Evolutionary conservation across 2,113 vertebrate genomes (phyloP).

Genomic region (Paratilapia polleni): DNA sequence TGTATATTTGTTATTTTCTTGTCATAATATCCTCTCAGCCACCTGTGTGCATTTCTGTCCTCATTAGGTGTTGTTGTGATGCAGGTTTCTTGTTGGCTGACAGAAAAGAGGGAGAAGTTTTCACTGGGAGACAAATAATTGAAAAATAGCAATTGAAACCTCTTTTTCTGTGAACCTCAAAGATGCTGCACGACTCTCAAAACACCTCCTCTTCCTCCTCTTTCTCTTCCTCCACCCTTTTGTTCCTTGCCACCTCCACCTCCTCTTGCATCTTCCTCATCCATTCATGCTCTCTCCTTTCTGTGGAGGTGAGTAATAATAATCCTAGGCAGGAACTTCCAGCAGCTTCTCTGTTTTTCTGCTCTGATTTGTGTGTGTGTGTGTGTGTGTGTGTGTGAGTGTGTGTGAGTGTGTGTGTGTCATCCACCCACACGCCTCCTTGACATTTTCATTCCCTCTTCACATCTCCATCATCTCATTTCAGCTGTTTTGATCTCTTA

Average conservation of each 20-base stretch:
- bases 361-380: constrained; percentile 2
- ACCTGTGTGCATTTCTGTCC: not conserved
- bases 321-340: not conserved
- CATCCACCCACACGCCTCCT: constrained; percentile 16
- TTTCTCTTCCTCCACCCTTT: not conserved
- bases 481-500: constrained; percentile 6
- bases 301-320: constrained; percentile 22
- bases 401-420: not conserved
- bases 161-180: not conserved
- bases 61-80: too few species aligned
- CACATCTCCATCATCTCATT: constrained; percentile 2
- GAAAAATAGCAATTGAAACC: not conserved
- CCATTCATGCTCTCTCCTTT: not conserved
- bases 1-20: not conserved
- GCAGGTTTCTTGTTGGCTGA: too few species aligned
- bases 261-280: not conserved
- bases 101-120: too few species aligned
- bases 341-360: constrained; percentile 4
- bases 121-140: too few species aligned
- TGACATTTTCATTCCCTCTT: constrained; percentile 30
- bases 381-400: constrained; percentile 6
- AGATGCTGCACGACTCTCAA: not conserved
- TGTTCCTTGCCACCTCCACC: not conserved
- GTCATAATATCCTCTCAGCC: not conserved
- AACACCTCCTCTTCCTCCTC: constrained; percentile 6